Evolutionary conservation across 2,797 vertebrate species (phyloP), one percentile per base, ranked within the genome.

Genomic region (Acomys russatus): DNA sequence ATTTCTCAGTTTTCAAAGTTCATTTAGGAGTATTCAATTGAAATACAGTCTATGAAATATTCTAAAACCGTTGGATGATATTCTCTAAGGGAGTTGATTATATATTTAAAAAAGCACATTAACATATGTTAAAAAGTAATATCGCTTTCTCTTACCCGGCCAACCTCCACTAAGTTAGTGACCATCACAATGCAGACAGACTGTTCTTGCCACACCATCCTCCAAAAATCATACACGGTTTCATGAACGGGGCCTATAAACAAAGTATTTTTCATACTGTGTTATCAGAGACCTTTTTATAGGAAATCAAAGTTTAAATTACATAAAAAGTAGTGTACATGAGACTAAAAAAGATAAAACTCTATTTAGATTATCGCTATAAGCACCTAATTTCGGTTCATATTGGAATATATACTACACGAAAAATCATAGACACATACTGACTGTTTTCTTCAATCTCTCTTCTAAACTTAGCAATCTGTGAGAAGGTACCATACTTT

Each of bases 151-250:
- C 99, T 98, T 99, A 99, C 99, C 99, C 99, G 99, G 98, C 99
- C 99, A 95, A 99, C 99, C 98, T 99, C 99, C 97, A 99, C 99
- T 98, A 99, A 99, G 98, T 99, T 99, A 97, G 99, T 99, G 96
- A 99, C 99, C 99, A 99, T 99, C 96, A 99, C 99, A 88, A 99
- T 99, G 96, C 99, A 99, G 96, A 99, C 99, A 0, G 99, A 99
- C 96, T 99, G 99, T 89, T 99, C 99, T 98, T 99, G 99, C 99
- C 99, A 99, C 98, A 99, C 99, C 99, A 99, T 99, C 98, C 99
- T 99, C 99, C 99, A 99, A 98, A 99, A 99, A 98, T 99, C 99
- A 97, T 99, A 99, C 20, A 99, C 99, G 0, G 99, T 99, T 98
- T 99, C 99, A 83, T 99, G 99, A 97, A 99, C 99, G 22, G 99